Conservation (phyloP, 2,113 vertebrate genomes). For the Dromaius novaehollandiae region DNA sequence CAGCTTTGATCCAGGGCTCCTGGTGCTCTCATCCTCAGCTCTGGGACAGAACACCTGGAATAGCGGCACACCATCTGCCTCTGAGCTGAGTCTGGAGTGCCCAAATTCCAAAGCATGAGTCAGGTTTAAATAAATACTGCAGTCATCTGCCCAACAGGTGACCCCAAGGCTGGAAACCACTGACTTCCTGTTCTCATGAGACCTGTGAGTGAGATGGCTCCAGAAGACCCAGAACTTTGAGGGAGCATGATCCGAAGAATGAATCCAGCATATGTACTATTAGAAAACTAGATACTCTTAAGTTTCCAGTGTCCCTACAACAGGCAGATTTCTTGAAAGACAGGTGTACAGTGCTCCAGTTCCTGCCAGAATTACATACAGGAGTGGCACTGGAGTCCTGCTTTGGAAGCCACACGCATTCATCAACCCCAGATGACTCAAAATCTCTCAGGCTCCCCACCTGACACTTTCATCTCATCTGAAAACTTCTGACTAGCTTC, state of each 20-base stretch:
- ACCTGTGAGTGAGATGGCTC: not conserved
- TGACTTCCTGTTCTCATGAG: not conserved
- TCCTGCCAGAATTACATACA: not conserved
- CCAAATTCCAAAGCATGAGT: not conserved
- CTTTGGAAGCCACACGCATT: not conserved
- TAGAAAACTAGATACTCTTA: not conserved
- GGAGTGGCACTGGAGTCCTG: not conserved
- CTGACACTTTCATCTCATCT: not conserved
- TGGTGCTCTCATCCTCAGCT: not conserved
- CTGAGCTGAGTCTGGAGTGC: not conserved
- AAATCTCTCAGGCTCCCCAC: not conserved
- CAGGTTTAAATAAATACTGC: not conserved
- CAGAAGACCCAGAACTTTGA: not conserved
- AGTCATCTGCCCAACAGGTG: not conserved
- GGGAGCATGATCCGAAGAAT: not conserved
- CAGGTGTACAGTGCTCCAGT: not conserved
- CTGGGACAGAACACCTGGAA: not conserved
- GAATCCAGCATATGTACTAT: not conserved
- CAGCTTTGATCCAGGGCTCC: accelerated
- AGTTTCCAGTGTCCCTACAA: not conserved
- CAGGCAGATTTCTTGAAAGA: not conserved
- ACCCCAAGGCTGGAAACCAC: not conserved
- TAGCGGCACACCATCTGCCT: not conserved
- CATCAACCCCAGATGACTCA: not conserved
- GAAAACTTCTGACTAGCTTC: not conserved